Evolutionary conservation across 1,140 invertebrate species (phyloP).

Genomic region (Eufriesea mexicana): DNA sequence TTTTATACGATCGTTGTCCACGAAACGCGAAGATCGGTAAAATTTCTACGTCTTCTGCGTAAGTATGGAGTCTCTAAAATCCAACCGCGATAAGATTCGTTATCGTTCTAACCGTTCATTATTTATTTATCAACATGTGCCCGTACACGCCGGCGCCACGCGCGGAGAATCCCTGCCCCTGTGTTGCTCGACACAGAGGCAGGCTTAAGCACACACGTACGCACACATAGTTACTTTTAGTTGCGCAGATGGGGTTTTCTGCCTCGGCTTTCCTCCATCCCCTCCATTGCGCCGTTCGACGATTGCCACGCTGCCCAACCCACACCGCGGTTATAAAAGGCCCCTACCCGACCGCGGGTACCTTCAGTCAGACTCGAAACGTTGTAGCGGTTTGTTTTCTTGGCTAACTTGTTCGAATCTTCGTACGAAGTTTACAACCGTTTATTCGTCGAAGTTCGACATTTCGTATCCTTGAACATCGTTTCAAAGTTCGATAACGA

Average conservation of each 20-base stretch:
- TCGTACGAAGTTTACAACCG: background rate
- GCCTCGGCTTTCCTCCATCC: slow-evolving; percentile 8
- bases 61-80: background rate
- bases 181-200: background rate
- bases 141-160: slow-evolving; percentile 45
- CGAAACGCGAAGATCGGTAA: background rate
- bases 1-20: too few relatives aligned
- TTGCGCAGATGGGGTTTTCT: slow-evolving; percentile 53
- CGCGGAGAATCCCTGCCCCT: slow-evolving; percentile 42
- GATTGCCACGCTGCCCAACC: slow-evolving; percentile 38
- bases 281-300: background rate
- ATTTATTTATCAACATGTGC: slow-evolving; percentile 49
- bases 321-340: slow-evolving; percentile 64
- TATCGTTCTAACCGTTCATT: slow-evolving; percentile 26
- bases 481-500: slow-evolving; percentile 6
- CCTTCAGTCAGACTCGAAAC: slow-evolving; percentile 60
- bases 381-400: background rate
- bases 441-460: background rate
- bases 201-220: background rate
- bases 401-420: background rate
- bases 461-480: background rate
- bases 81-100: slow-evolving; percentile 18
- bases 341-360: slow-evolving; percentile 27
- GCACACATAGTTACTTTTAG: slow-evolving; percentile 8
- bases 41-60: background rate